Evolutionary conservation across 2,113 vertebrate species (phyloP).

Genomic region (Poeciliopsis occidentalis): DNA sequence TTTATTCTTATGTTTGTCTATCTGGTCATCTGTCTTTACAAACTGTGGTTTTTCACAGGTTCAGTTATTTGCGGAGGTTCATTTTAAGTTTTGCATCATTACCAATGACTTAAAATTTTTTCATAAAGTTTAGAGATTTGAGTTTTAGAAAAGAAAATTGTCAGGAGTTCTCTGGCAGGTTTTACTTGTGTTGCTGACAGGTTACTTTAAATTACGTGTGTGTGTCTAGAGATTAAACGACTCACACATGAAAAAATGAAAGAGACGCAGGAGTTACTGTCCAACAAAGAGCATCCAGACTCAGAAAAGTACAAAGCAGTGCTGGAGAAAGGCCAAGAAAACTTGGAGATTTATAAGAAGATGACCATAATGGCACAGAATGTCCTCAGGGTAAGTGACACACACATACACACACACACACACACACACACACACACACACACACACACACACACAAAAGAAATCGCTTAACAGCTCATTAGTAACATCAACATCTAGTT

Average conservation of each 20-base stretch:
- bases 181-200: neutral
- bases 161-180: neutral
- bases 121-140: neutral
- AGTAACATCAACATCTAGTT: neutral
- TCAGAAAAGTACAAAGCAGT: constrained; percentile 67
- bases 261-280: constrained; percentile 70
- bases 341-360: constrained; percentile 77
- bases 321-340: constrained; percentile 69
- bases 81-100: neutral
- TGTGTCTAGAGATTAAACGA: constrained; percentile 67
- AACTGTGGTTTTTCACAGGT: neutral
- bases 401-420: no score
- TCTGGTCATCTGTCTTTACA: neutral
- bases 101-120: neutral
- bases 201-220: neutral
- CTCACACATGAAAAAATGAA: constrained; percentile 74
- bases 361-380: constrained; percentile 77
- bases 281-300: constrained; percentile 68
- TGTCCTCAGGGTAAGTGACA: constrained; percentile 74
- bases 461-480: neutral
- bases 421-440: no score
- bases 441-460: no score
- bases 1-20: neutral
- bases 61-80: neutral
- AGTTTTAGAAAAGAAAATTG: neutral